Conservation (phyloP, 2,113 vertebrate species). For the Phalacrocorax aristotelis region DNA sequence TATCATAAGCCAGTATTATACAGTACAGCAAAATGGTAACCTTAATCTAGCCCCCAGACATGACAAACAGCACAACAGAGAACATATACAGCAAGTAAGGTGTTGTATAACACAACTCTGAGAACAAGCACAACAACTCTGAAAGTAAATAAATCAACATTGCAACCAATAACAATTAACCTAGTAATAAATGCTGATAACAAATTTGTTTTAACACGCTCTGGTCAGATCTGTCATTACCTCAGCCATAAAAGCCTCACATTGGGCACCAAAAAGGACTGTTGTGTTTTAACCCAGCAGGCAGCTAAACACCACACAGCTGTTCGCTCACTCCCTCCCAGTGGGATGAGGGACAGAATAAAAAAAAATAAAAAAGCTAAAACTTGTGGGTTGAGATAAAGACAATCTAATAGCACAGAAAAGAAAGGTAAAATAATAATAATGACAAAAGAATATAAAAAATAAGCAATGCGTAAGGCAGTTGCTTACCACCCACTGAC, state of each 20-base stretch:
- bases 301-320: not conserved
- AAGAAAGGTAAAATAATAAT: not conserved
- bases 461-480: not conserved
- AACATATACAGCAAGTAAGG: not conserved
- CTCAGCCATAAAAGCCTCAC: not conserved
- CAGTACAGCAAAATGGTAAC: not conserved
- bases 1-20: not conserved
- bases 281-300: not conserved
- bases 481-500: not conserved
- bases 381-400: not conserved
- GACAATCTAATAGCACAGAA: not conserved
- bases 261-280: not conserved
- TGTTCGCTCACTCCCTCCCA: not conserved
- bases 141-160: not conserved
- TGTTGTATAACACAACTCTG: not conserved
- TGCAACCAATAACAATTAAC: not conserved
- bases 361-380: not conserved
- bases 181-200: not conserved
- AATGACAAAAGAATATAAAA: not conserved
- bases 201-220: not conserved
- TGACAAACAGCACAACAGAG: not conserved
- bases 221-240: not conserved
- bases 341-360: not conserved
- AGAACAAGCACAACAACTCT: not conserved
- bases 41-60: not conserved